Base-by-base conservation (phyloP, 2,113 vertebrate species). In the Theristicus caerulescens region DNA sequence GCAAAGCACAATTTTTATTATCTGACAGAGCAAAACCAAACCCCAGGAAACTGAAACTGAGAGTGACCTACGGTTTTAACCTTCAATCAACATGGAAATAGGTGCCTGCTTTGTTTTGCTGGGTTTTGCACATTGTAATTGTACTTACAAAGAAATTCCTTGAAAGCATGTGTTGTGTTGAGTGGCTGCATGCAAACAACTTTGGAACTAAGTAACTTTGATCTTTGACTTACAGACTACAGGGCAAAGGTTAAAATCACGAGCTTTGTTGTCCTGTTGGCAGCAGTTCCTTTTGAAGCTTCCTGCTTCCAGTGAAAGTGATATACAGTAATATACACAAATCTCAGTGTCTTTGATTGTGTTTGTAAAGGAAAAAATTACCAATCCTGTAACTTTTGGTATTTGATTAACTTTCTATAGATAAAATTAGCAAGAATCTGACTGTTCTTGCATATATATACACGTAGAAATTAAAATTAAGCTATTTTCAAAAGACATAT, bases 1-100 rank as follows among this genome's bases (percentile, higher is more conserved):
- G 76, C 82, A 97, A 97, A 97, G 85, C 31, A 95, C 49, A 73
- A 61, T 96, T 97, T 98, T 97, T 96, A 95, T 96, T 97, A 95
- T 94, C 91, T 97, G 95, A 95, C 88, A 67, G 38, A 82, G 73
- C 17, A 95, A 97, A 82, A n/a, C 3, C 24, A 88, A 97, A 96
- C 72, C 38, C 74, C 86, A 92, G 96, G 91, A 98, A 98, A 95
- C 90, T 93, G 94, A 97, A 97, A 96, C 90, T 76, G 77, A 91
- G 86, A 97, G 72, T 96, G 95, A 97, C 95, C 96, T 97, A 97
- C 95, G 95, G 95, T 95, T 98, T 98, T 92, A 79, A 79, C 67
- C 69, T 93, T 92, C 86, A 82, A 20, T 84, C 95, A 97, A 94
- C 94, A 79, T 85, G 93, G 97, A 97, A 95, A 97, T 97, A 97